These are phyloP conservation scores for Chunga burmeisteri DNA, from an alignment of 2,113 vertebrate species.

Conservation along the genomic window DNA sequence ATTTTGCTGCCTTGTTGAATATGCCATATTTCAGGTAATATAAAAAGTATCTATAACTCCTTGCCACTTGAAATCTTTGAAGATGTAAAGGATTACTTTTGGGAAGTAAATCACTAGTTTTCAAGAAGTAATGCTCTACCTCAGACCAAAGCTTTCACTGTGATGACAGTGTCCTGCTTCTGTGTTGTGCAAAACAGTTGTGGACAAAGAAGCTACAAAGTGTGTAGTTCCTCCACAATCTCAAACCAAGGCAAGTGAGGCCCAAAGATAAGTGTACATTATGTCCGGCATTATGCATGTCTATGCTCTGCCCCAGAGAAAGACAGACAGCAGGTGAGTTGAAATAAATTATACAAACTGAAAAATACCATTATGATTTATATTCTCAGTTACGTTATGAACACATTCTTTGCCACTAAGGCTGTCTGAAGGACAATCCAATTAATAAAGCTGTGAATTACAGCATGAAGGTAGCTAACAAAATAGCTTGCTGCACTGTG, in stretches of 20 bases:
- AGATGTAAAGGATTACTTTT: not conserved
- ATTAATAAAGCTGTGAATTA: constrained; percentile 23
- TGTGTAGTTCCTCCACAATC: not conserved
- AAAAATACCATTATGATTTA: not conserved
- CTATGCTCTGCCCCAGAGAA: not conserved
- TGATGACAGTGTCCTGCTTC: not conserved
- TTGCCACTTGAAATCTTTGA: not conserved
- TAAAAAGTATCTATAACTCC: not conserved
- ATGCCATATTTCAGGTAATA: not conserved
- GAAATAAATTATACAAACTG: not conserved
- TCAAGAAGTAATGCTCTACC: not conserved
- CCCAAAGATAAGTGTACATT: not conserved
- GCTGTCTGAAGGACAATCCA: constrained; percentile 11
- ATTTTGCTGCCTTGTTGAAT: not conserved
- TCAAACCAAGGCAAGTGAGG: not conserved
- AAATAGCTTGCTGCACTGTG: not conserved
- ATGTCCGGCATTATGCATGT: not conserved
- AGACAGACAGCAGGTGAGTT: not conserved
- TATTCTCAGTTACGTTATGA: not conserved
- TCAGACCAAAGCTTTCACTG: not conserved
- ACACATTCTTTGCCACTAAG: not conserved
- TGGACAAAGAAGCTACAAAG: not conserved
- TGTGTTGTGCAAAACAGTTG: not conserved
- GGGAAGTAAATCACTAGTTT: not conserved
- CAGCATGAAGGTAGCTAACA: not conserved